Conservation (phyloP, 1,140 invertebrate genomes). For the Scaptomyza montana region DNA sequence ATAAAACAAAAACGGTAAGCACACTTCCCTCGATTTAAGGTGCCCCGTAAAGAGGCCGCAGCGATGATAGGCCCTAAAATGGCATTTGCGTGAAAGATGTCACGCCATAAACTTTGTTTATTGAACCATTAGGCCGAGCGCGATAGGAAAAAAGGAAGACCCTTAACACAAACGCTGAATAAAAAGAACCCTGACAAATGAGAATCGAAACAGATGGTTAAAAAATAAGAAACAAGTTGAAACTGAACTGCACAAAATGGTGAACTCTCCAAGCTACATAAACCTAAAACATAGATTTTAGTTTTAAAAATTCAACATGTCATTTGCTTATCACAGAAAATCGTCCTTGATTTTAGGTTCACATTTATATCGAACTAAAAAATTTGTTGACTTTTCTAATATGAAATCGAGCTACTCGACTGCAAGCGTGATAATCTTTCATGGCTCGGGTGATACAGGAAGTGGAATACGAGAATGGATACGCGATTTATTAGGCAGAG, state of each 20-base stretch:
- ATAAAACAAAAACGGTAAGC: conserved; percentile 38
- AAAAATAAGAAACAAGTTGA: neutral
- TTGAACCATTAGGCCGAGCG: conserved; percentile 53
- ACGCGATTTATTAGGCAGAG: conserved; percentile 23
- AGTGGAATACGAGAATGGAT: conserved; percentile 19
- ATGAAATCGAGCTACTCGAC: neutral
- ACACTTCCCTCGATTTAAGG: neutral
- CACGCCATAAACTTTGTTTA: conserved; percentile 64
- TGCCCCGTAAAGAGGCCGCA: no score
- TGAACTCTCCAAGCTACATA: no score
- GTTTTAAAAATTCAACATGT: neutral
- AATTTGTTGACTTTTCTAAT: no score
- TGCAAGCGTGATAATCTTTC: conserved; percentile 39
- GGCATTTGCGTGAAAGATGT: conserved; percentile 64
- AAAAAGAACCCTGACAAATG: conserved; percentile 30
- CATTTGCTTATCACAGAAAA: neutral
- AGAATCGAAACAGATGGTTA: conserved; percentile 4
- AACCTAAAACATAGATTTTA: no score
- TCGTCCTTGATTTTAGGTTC: neutral
- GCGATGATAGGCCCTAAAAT: conserved; percentile 18
- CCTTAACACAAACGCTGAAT: no score
- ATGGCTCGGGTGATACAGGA: conserved; percentile 37
- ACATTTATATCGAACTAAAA: neutral
- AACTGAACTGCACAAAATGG: neutral
- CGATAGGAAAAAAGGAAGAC: conserved; percentile 32